phyloP scores from a whole-genome alignment of 2,113 vertebrate species.

The Rhinolophus ferrumequinum region DNA sequence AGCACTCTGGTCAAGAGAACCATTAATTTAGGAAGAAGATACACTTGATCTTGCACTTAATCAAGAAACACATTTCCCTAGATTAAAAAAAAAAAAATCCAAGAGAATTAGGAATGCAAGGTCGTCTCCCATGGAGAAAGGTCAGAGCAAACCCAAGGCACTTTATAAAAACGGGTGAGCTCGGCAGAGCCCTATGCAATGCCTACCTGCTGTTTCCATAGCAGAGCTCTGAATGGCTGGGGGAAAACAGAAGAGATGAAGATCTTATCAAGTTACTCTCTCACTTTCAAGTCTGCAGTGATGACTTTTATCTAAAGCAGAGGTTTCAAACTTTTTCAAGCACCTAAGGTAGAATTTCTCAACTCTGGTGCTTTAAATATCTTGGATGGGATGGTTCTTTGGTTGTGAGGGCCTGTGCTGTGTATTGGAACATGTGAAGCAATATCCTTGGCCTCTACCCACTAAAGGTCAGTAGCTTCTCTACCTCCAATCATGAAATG shows the following conservation, averaged over 20 bases:
- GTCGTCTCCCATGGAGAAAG: constrained; percentile 44
- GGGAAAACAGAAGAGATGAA: background rate
- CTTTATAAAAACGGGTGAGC: constrained; percentile 27
- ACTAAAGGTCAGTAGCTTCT: background rate
- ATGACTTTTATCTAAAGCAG: background rate
- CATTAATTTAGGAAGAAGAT: constrained; percentile 67
- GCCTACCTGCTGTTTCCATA: background rate
- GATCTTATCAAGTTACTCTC: background rate
- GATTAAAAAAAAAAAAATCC: constrained; percentile 60
- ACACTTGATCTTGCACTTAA: constrained; percentile 61
- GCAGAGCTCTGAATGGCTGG: background rate
- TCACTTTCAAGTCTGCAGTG: background rate
- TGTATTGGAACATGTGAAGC: background rate
- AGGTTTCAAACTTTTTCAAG: background rate
- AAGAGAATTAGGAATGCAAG: constrained; percentile 55
- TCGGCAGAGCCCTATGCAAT: background rate
- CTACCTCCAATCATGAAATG: background rate
- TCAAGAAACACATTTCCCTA: constrained; percentile 47
- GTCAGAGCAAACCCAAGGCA: constrained; percentile 40
- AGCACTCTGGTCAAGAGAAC: constrained; percentile 28
- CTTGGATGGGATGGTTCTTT: background rate
- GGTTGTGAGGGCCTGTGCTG: rapidly evolving
- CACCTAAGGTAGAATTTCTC: background rate
- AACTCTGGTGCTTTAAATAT: background rate
- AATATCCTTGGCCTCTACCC: background rate